Percentiles rank a stretch among this genome's conserved stretches.
Evolutionary conservation across 2,797 vertebrate species (phyloP).

Genomic region (Intellagama lesueurii): DNA sequence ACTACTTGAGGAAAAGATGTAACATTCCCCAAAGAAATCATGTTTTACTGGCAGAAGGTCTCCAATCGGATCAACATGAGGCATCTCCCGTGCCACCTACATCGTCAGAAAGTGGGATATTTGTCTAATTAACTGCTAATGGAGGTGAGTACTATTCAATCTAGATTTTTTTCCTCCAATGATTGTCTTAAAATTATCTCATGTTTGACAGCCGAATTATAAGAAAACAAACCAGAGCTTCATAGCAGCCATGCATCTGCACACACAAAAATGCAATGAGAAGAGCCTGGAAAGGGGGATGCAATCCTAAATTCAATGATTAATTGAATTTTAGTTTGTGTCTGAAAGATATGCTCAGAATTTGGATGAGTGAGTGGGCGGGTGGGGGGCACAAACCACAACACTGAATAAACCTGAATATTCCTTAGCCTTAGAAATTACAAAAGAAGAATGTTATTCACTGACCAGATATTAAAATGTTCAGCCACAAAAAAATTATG

Average conservation of each 20-base stretch:
- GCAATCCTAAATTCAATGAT: background rate
- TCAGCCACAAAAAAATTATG: background rate
- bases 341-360: constrained; percentile 18
- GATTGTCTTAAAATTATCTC: background rate
- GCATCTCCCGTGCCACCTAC: constrained; percentile 20
- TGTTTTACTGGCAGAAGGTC: constrained; percentile 6
- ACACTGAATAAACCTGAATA: background rate
- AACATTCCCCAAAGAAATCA: constrained; percentile 25
- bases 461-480: background rate
- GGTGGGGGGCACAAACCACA: background rate
- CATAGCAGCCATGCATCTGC: background rate
- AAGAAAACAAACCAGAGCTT: constrained; percentile 9
- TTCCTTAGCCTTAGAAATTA: background rate
- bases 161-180: background rate
- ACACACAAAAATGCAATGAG: background rate
- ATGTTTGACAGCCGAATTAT: background rate
- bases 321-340: background rate
- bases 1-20: constrained; percentile 27
- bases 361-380: background rate
- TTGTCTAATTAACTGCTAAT: background rate
- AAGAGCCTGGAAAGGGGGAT: background rate
- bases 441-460: background rate
- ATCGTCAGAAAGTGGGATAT: constrained; percentile 57
- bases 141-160: background rate
- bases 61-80: constrained; percentile 26